A percentile compares a stretch with the other conserved stretches of the same genome.
phyloP scores from a whole-genome alignment of 2,113 vertebrate genomes.

The Nothocercus julius region DNA sequence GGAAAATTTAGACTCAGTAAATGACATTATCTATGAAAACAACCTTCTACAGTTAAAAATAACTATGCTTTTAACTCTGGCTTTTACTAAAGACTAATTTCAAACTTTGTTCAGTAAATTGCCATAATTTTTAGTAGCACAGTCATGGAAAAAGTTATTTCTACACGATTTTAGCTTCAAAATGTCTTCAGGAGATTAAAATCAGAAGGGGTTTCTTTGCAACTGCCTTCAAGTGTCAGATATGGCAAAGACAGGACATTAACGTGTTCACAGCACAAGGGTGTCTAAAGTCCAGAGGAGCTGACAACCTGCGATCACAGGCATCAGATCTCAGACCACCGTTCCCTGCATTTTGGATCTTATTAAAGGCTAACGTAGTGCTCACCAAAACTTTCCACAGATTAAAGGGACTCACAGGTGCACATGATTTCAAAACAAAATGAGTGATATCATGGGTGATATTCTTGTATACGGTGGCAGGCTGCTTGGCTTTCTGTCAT shows the following conservation, averaged over 20 bases:
- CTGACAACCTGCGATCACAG: rapidly evolving
- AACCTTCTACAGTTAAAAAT: constrained; percentile 11
- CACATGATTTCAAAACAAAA: not conserved
- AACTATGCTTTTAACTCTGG: not conserved
- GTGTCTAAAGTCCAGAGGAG: not conserved
- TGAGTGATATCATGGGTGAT: too few species aligned
- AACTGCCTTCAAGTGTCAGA: not conserved
- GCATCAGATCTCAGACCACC: not conserved
- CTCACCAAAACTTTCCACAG: not conserved
- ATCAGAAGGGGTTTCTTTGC: not conserved
- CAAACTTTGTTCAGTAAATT: not conserved
- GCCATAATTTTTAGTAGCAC: not conserved
- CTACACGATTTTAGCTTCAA: not conserved
- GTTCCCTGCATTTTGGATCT: not conserved
- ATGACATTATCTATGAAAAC: not conserved
- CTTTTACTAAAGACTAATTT: not conserved
- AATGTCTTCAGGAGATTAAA: not conserved
- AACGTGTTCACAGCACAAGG: too few species aligned
- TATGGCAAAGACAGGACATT: not conserved
- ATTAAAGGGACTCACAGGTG: not conserved
- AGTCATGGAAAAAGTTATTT: not conserved
- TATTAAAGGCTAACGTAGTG: not conserved
- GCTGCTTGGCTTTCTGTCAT: not conserved
- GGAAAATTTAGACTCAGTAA: not conserved
- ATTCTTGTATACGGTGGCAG: not conserved